Evolutionary conservation across 2,797 vertebrate genomes (phyloP).

Genomic region (Anisognathus igniventris): DNA sequence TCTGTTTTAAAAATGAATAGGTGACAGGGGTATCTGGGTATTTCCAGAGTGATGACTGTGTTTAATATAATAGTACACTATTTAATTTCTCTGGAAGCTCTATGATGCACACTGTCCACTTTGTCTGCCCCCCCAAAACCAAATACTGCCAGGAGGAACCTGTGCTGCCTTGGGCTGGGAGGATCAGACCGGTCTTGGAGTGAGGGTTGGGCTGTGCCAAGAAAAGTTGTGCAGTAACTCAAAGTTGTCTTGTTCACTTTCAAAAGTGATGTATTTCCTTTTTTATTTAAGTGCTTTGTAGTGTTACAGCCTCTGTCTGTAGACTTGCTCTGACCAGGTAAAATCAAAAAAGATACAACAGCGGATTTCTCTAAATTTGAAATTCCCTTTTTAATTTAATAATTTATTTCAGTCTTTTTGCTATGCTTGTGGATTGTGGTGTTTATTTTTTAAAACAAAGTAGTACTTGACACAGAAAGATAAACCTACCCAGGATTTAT

Average conservation of each 20-base stretch:
- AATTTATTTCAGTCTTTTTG: not conserved
- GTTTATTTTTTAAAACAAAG: not conserved
- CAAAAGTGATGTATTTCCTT: not conserved
- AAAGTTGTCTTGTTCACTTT: not conserved
- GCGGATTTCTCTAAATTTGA: not conserved
- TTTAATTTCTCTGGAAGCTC: not conserved
- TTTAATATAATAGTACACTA: not conserved
- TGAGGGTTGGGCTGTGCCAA: not conserved
- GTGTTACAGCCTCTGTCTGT: not conserved
- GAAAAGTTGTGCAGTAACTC: not conserved
- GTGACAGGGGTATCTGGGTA: not conserved
- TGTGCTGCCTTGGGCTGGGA: not conserved
- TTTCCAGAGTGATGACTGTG: not conserved
- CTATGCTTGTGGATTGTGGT: not conserved
- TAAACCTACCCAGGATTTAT: not conserved
- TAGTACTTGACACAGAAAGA: not conserved
- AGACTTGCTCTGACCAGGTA: not conserved
- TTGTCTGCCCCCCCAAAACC: not conserved
- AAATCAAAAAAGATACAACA: not conserved
- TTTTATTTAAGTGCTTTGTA: not conserved
- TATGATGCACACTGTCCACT: fast-evolving
- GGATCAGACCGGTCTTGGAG: too few species aligned
- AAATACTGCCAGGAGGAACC: not conserved
- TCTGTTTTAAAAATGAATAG: not conserved
- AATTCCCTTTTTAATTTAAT: not conserved